Evolutionary conservation across 2,113 vertebrate genomes (phyloP), one percentile per base, ranked within the genome.

Genomic region (Salminus brasiliensis): DNA sequence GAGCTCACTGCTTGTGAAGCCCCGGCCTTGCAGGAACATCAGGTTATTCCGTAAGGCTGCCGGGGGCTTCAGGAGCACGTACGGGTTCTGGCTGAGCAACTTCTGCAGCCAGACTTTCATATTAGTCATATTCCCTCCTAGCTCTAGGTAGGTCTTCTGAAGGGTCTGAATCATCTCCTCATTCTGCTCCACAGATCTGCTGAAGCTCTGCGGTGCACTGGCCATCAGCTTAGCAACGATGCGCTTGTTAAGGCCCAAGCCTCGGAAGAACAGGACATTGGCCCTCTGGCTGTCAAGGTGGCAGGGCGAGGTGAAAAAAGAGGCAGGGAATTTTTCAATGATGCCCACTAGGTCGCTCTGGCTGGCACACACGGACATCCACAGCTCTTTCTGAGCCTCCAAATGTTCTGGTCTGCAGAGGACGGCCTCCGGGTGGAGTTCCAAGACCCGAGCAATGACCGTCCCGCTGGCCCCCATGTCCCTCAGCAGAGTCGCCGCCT

Each of bases 51-150:
- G 83, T 74, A 97, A 79, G n/a, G 88, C 25, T 0, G 87, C 80
- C 1, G 94, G 88, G 9, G 89, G 86, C 73, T 93, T 96, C 79
- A 96, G 91, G 77, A 99, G 91, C 83, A 96, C 92, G 88, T 95
- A 97, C 0, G 96, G 95, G 84, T 98, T 96, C 88, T 98, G 97
- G 88, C 93, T 97, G 83, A 99, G 84, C 69, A 98, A 87, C 84
- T 98, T 99, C 71, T 96, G 93, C 60, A 98, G 91, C 96, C 97
- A 98, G 66, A 92, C 88, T 85, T 92, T 97, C 92, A 95, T 92
- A 80, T 96, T 98, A 72, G 89, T 88, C 21, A 94, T 88, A 0
- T 93, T 93, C 18, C 97, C 96, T 0, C 97, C 96, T 21, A 98
- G 89, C 55, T 89, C 89, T 81, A 88, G 88, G 53, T 96, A 99